Percentiles rank a stretch among this genome's conserved stretches.
Evolutionary conservation across 2,797 vertebrate genomes (phyloP).

Genomic region (Vireo griseus): DNA sequence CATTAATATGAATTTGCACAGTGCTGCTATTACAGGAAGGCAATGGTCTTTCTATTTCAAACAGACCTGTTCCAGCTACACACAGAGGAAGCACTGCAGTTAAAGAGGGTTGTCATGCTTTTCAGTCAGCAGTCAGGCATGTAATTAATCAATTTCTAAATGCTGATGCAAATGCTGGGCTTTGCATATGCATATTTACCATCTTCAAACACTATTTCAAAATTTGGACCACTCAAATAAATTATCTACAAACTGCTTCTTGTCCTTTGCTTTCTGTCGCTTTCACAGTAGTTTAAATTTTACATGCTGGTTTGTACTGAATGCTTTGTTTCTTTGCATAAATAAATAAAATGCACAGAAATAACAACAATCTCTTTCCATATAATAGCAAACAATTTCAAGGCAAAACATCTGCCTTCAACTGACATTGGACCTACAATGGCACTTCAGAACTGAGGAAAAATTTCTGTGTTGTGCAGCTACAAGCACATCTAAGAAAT

Average conservation of each 20-base stretch:
- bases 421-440: neutral
- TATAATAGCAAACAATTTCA: conserved; percentile 2
- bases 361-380: neutral
- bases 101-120: neutral
- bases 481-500: neutral
- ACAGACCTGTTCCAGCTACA: neutral
- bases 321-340: conserved; percentile 27
- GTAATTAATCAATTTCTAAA: conserved; percentile 31
- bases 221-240: neutral
- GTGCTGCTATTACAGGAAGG: neutral
- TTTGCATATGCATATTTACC: neutral
- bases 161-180: neutral
- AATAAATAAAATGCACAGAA: conserved; percentile 29
- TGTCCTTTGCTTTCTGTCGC: neutral
- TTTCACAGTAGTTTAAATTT: conserved; percentile 1
- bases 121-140: neutral
- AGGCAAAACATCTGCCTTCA: neutral
- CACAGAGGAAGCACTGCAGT: neutral
- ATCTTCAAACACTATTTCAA: conserved; percentile 4
- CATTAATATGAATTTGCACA: conserved; percentile 3
- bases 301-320: neutral
- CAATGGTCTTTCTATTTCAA: neutral
- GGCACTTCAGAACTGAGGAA: neutral
- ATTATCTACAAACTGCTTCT: neutral
- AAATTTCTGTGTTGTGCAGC: neutral